Evolutionary conservation across 92 coral and sea anemone species (phyloP), one percentile per base, ranked within the genome.

Genomic region (Palythoa grandiflora): DNA sequence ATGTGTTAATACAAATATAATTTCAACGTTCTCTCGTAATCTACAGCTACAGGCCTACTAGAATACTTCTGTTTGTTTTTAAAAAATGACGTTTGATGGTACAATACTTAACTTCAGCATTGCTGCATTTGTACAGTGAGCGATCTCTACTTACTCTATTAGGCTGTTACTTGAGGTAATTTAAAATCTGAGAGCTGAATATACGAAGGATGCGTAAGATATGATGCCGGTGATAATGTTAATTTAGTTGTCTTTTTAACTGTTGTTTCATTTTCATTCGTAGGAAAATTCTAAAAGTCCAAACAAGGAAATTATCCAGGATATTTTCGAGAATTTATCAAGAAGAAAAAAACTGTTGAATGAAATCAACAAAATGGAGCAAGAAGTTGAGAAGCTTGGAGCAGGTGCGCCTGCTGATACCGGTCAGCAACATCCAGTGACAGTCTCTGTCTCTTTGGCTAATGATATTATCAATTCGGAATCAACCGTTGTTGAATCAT

Each of bases 261-360:
- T 13, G 13, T 48, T 39, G 44, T 66, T 65, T 5, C 19, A 16
- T 78, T 61, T 44, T 44, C 40, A 39, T 81, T 37, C 16, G 21
- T 16, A 81, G 86, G 75, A 81, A 81, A 63, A 21, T 44, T 50
- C 86, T 28, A 63, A 39, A 65, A 36, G 54, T 13, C 38, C 66
- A 68, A 94, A 93, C 60, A 80, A 94, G 84, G 93, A 84, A 73
- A 74, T 95, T 35, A 89, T 94, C 90, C 89, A 74, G 75, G 90
- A 93, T 66, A 88, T 94, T 38, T 87, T 84, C 51, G 89, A 97
- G 68, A 94, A 90, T 75, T 93, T 92, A 80, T 89, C 90, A 48
- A 93, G 89, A 68, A 89, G 96, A 53, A 92, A 94, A 83, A 90
- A 88, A 9, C 90, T 97, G 54, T 79, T 97, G 39, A 93, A 92